Evolutionary conservation across 2,797 vertebrate genomes (phyloP), one percentile per base, ranked within the genome.

Genomic region (Trachurus trachurus): DNA sequence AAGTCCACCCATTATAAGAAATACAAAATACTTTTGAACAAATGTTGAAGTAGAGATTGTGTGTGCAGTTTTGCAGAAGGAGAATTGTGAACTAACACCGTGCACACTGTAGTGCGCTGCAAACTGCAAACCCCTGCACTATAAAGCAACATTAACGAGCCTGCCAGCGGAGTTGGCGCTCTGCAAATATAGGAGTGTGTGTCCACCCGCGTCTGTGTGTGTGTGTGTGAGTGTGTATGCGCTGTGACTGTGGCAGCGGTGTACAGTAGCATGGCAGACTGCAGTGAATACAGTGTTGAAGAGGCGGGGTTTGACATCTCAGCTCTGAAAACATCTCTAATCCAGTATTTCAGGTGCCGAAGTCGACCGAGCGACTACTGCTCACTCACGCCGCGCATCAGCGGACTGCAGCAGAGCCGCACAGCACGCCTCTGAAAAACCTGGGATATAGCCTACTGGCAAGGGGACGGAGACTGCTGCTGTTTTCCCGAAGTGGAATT

Each of bases 291-390:
- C 91, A 84, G 88, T 73, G 89, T 80, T 74, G 84, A 79, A 89
- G 93, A 93, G 95, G 95, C 94, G 95, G 93, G 92, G 93, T 91
- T 94, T 94, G 88, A 93, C 94, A 91, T 93, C 91, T 88, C 86
- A 3, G 91, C 91, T 85, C 88, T 80, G 90, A 92, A 94, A 95
- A 94, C 94, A 93, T 93, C 94, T 89, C 93, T 89, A 84, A 93
- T 94, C 94, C 95, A 92, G 94, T 94, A 90, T 93, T 95, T 95
- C 95, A 96, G 95, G 95, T 96, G 94, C 81, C 74, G 89, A 82
- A 91, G 90, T 91, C 89, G 85, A 85, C 67, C 83, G 81, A 83
- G 89, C 84, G 81, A 80, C 69, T 85, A 78, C 29, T 81, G 88
- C 86, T 89, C 90, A 74, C 84, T 82, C 80, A 88, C 82, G 86